Conservation (phyloP, 2,797 vertebrate species). For the Myripristis jacobus region DNA sequence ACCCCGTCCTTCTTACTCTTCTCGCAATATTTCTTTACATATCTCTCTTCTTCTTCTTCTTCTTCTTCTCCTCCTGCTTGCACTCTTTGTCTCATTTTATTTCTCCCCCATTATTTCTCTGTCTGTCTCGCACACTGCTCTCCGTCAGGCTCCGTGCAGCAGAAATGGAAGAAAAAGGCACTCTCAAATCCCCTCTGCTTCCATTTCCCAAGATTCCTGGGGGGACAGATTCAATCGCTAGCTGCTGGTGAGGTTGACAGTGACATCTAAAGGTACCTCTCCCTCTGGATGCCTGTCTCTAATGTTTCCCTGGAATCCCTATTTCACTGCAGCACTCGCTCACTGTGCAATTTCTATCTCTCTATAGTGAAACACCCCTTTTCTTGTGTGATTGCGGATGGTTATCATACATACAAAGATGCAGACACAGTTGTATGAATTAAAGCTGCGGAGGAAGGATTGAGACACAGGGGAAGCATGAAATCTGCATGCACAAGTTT, state of each 20-base stretch:
- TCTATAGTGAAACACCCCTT: constrained; percentile 26
- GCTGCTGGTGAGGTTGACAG: constrained; percentile 63
- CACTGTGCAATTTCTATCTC: constrained; percentile 13
- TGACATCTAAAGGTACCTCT: constrained; percentile 65
- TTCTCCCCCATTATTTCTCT: constrained; percentile 27
- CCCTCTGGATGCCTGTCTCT: constrained; percentile 56
- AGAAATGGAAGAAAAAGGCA: constrained; percentile 21
- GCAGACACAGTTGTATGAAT: constrained; percentile 33
- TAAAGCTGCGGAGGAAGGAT: background rate
- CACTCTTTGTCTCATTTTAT: constrained; percentile 12
- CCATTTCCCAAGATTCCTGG: constrained; percentile 64
- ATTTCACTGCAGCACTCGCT: constrained; percentile 10
- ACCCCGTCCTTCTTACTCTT: constrained; percentile 7
- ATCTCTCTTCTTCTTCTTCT: constrained; percentile 34
- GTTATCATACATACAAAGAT: constrained; percentile 33
- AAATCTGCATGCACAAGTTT: constrained; percentile 20
- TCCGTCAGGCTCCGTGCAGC: constrained; percentile 38
- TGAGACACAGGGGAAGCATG: constrained; percentile 36
- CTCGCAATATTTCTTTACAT: background rate
- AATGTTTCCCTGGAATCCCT: constrained; percentile 33
- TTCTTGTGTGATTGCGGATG: constrained; percentile 39
- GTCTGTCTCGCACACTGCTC: constrained; percentile 21
- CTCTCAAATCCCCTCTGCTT: constrained; percentile 57
- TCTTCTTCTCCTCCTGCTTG: constrained; percentile 31
- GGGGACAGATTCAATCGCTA: constrained; percentile 61